Conservation (phyloP, 2,888 invertebrate genomes). For the Eudasyphora cyanicolor region DNA sequence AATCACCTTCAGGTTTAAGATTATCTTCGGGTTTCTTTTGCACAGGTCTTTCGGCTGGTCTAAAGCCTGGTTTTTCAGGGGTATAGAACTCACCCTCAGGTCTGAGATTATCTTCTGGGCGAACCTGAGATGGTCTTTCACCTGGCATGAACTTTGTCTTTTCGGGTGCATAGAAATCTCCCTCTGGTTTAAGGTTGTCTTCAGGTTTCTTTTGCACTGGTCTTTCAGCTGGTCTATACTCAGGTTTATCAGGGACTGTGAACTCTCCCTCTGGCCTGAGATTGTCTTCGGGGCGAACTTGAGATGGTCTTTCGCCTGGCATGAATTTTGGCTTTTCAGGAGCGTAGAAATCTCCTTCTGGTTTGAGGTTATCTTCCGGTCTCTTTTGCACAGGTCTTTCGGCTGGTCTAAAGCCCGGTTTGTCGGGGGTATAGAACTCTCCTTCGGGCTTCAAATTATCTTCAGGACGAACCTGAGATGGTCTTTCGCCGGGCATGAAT, state of each 20-base stretch:
- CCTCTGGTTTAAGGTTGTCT: conserved; percentile 82
- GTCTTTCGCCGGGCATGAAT: conserved; percentile 80
- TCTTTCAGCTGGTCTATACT: conserved; percentile 80
- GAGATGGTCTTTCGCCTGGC: conserved; percentile 80
- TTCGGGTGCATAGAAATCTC: conserved; percentile 78
- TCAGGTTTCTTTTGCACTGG: conserved; percentile 80
- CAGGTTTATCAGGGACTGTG: conserved; percentile 78
- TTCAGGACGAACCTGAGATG: conserved; percentile 81
- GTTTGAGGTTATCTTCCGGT: conserved; percentile 81
- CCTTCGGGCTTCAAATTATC: conserved; percentile 84
- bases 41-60: conserved; percentile 76
- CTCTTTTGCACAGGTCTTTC: conserved; percentile 81
- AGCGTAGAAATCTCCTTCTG: conserved; percentile 80
- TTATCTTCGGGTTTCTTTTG: conserved; percentile 81
- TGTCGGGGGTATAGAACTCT: conserved; percentile 81
- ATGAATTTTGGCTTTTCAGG: conserved; percentile 78
- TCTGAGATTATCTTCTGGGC: conserved; percentile 78
- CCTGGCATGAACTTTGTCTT: conserved; percentile 77
- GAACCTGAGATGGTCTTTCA: conserved; percentile 80
- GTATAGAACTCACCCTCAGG: conserved; percentile 81
- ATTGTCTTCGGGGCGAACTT: conserved; percentile 81
- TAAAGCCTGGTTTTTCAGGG: conserved; percentile 76
- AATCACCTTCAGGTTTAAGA: conserved; percentile 80
- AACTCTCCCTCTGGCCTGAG: conserved; percentile 82
- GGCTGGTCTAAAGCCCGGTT: conserved; percentile 52